A percentile compares a stretch with the other conserved stretches of the same genome.
phyloP scores from a whole-genome alignment of 2,888 invertebrate genomes.

The Sarcophaga subvicina region DNA sequence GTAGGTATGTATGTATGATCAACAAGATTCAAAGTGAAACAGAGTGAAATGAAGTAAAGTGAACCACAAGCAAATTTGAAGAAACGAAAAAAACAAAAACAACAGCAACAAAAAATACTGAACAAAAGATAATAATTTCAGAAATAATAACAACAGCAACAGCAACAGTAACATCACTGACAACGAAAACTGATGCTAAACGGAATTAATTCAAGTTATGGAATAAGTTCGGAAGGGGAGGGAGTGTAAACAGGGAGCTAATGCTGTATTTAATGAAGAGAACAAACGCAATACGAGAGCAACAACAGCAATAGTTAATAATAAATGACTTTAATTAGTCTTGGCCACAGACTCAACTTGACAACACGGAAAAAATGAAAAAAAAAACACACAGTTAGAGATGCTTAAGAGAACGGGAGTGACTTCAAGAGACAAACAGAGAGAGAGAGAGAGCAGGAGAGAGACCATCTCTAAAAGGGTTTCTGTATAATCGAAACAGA shows the following conservation, averaged over 20 bases:
- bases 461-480: conserved; percentile 54
- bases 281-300: background rate
- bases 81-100: conserved; percentile 25
- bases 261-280: conserved; percentile 1
- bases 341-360: conserved; percentile 58
- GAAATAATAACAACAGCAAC: conserved; percentile 35
- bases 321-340: conserved; percentile 66
- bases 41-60: conserved; percentile 4
- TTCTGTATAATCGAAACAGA: conserved; percentile 9
- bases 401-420: conserved; percentile 46
- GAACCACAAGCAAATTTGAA: conserved; percentile 11
- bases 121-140: conserved; percentile 59
- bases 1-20: conserved; percentile 6
- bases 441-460: background rate
- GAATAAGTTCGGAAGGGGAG: background rate
- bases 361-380: conserved; percentile 3
- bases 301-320: conserved; percentile 28
- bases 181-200: conserved; percentile 21
- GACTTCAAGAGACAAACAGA: background rate
- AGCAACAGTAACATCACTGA: background rate
- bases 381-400: conserved; percentile 29
- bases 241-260: background rate
- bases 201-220: conserved; percentile 37
- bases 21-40: conserved; percentile 45
- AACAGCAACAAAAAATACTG: conserved; percentile 35